Conservation (phyloP, 2,888 invertebrate genomes). For the Calliscelio sp. region DNA sequence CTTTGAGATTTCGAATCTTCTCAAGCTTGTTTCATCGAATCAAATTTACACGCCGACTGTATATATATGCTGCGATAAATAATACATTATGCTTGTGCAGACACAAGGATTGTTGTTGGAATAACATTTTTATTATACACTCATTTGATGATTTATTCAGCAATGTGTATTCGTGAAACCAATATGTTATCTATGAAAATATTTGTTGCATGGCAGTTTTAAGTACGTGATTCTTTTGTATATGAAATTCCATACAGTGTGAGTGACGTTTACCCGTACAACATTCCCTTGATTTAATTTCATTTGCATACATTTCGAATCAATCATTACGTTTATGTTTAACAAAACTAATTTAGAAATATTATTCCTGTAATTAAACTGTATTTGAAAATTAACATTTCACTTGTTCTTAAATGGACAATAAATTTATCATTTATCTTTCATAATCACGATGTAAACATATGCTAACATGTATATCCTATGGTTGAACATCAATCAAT, state of each 20-base stretch:
- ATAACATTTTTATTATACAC: slow-evolving; percentile 26
- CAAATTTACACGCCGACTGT: slow-evolving; percentile 14
- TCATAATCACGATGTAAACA: slow-evolving; percentile 37
- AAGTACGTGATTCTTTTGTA: not conserved
- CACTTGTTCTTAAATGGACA: not conserved
- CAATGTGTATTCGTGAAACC: not conserved
- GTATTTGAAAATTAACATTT: not conserved
- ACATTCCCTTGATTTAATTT: no score
- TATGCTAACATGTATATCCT: slow-evolving; percentile 39
- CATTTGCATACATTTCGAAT: no score
- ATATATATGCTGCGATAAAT: slow-evolving; percentile 23
- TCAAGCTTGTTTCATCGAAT: slow-evolving; percentile 42
- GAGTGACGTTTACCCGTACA: no score
- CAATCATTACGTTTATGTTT: no score
- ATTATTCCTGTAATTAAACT: no score
- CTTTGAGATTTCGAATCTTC: slow-evolving; percentile 31
- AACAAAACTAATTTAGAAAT: no score
- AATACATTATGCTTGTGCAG: slow-evolving; percentile 28
- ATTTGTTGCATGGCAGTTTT: not conserved
- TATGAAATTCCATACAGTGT: no score
- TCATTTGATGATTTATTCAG: slow-evolving; percentile 35
- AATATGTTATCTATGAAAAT: slow-evolving; percentile 35
- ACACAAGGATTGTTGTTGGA: not conserved
- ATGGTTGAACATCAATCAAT: slow-evolving; percentile 50
- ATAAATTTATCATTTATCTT: slow-evolving; percentile 27